Conservation (phyloP, 1,140 invertebrate genomes). For the Archivesica marissinica region DNA sequence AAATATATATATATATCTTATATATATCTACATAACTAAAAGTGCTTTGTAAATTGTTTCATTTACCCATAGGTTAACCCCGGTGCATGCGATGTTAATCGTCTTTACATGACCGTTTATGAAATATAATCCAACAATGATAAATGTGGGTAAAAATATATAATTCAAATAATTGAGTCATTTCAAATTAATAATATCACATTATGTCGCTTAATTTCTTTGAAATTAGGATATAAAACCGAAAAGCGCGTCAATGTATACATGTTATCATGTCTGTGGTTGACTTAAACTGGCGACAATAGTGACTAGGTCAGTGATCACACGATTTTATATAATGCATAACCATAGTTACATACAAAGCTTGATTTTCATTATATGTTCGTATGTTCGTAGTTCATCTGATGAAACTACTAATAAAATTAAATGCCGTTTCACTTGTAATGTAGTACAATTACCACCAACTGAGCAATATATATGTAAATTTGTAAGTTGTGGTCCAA, state of each 20-base stretch:
- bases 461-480: too few relatives aligned
- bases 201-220: slow-evolving; percentile 8
- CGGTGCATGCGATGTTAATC: not conserved
- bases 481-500: too few relatives aligned
- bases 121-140: not conserved
- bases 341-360: not conserved
- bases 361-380: too few relatives aligned
- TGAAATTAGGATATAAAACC: slow-evolving; percentile 18
- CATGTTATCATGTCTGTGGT: not conserved
- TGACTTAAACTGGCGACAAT: not conserved
- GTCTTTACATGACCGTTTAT: not conserved
- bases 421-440: too few relatives aligned
- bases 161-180: slow-evolving; percentile 41
- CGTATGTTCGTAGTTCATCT: too few relatives aligned
- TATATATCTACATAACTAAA: too few relatives aligned
- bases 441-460: too few relatives aligned
- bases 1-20: too few relatives aligned
- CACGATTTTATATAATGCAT: not conserved
- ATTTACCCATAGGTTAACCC: not conserved
- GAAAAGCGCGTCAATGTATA: not conserved
- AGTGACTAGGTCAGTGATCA: slow-evolving; percentile 1
- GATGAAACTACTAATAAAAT: too few relatives aligned
- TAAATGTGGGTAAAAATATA: slow-evolving; percentile 25
- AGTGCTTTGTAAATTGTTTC: not conserved
- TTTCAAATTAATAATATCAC: slow-evolving; percentile 50